phyloP scores from a whole-genome alignment of 2,888 invertebrate genomes.

The Marronus borbonicus region DNA sequence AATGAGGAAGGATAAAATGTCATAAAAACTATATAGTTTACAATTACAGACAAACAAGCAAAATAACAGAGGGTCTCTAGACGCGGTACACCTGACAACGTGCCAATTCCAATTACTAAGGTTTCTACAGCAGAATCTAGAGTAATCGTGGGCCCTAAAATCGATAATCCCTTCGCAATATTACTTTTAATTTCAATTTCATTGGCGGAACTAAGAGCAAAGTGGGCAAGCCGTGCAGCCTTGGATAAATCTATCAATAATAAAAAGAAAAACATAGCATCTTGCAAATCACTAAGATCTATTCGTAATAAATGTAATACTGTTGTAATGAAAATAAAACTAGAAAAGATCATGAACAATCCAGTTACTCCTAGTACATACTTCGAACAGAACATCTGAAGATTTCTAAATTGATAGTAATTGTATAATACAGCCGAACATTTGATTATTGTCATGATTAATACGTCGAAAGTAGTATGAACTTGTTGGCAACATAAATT shows the following conservation, averaged over 20 bases:
- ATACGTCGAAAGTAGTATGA: constrained; percentile 81
- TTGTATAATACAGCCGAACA: constrained; percentile 92
- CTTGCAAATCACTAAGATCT: constrained; percentile 90
- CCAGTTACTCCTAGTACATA: constrained; percentile 89
- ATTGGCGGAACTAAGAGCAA: constrained; percentile 85
- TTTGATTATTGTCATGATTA: constrained; percentile 91
- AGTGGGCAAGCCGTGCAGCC: constrained; percentile 88
- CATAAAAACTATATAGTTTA: constrained; percentile 94
- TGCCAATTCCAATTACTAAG: constrained; percentile 92
- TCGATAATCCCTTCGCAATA: constrained; percentile 89
- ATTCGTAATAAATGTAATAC: constrained; percentile 89
- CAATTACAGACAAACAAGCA: constrained; percentile 91
- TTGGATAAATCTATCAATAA: constrained; percentile 93
- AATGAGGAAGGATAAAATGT: constrained; percentile 95
- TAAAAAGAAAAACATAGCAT: constrained; percentile 92
- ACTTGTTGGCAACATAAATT: constrained; percentile 46
- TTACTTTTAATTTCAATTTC: constrained; percentile 88
- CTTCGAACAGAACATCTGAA: constrained; percentile 91
- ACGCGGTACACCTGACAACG: constrained; percentile 89
- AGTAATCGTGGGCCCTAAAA: constrained; percentile 91
- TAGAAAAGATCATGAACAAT: constrained; percentile 90
- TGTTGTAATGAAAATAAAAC: constrained; percentile 93
- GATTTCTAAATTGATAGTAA: constrained; percentile 91
- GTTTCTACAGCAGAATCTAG: constrained; percentile 92
- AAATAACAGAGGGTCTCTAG: constrained; percentile 92